Conservation (phyloP, 1,140 invertebrate genomes). For the Daktulosphaira vitifoliae region DNA sequence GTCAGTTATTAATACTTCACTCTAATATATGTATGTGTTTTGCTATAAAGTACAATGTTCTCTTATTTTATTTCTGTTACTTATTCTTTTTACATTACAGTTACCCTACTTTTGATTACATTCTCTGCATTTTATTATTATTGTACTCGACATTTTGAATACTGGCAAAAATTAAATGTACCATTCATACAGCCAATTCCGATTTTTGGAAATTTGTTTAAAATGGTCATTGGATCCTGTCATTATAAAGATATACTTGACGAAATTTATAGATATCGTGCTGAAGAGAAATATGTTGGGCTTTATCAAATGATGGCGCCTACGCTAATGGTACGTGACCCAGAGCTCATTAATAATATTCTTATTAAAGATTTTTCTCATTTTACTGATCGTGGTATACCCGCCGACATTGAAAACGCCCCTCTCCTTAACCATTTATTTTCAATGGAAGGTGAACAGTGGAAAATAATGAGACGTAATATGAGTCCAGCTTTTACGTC, state of each 20-base stretch:
- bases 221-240: not conserved
- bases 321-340: slow-evolving; percentile 46
- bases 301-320: slow-evolving; percentile 46
- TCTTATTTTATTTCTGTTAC: too few relatives aligned
- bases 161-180: slow-evolving; percentile 45
- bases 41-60: too few relatives aligned
- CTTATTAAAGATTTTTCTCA: slow-evolving; percentile 48
- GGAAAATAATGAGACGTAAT: slow-evolving; percentile 47
- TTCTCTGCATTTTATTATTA: too few relatives aligned
- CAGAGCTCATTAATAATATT: slow-evolving; percentile 47
- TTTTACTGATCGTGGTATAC: slow-evolving; percentile 45
- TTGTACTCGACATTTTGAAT: slow-evolving; percentile 36
- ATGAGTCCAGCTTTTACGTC: slow-evolving; percentile 51
- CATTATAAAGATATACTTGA: not conserved
- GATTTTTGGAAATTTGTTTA: slow-evolving; percentile 41
- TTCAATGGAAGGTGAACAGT: slow-evolving; percentile 44
- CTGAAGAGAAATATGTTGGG: slow-evolving; percentile 43
- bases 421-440: slow-evolving; percentile 49
- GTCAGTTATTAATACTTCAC: too few relatives aligned
- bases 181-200: slow-evolving; percentile 39
- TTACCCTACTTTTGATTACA: too few relatives aligned
- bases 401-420: slow-evolving; percentile 41
- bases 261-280: slow-evolving; percentile 28
- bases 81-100: too few relatives aligned
- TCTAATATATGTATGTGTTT: too few relatives aligned